phyloP scores from a whole-genome alignment of 2,797 vertebrate genomes.

The Acridotheres tristis region DNA sequence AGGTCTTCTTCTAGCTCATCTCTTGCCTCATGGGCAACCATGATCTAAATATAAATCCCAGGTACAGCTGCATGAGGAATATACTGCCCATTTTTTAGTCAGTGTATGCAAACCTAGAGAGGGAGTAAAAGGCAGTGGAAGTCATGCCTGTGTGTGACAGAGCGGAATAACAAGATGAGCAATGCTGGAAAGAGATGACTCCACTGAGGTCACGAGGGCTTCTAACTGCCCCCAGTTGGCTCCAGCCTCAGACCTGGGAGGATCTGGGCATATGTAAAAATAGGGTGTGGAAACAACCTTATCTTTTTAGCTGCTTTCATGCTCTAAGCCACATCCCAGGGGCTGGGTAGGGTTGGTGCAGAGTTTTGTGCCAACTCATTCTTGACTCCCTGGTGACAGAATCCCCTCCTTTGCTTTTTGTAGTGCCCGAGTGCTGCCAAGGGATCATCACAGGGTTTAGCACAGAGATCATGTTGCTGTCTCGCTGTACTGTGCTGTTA shows the following conservation, averaged over 20 bases:
- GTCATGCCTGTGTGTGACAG: background rate
- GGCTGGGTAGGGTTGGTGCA: background rate
- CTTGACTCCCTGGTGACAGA: background rate
- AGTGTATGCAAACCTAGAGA: background rate
- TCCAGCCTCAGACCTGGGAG: background rate
- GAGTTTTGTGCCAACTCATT: background rate
- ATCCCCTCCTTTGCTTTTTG: background rate
- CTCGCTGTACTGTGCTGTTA: background rate
- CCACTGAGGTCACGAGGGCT: background rate
- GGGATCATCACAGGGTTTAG: background rate
- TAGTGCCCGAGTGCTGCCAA: background rate
- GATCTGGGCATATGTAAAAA: background rate
- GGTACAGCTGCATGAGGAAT: background rate
- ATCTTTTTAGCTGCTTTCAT: constrained; percentile 13
- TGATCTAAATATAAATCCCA: background rate
- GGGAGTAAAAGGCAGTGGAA: background rate
- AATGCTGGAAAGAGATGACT: background rate
- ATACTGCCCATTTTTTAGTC: background rate
- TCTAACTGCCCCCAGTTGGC: accelerated
- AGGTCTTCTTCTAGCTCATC: background rate
- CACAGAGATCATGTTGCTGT: background rate
- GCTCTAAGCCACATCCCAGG: background rate
- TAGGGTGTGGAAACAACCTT: background rate
- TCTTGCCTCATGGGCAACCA: background rate
- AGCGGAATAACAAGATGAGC: background rate